Base-by-base conservation (phyloP, 2,888 invertebrate species). In the Smittia aterrima region DNA sequence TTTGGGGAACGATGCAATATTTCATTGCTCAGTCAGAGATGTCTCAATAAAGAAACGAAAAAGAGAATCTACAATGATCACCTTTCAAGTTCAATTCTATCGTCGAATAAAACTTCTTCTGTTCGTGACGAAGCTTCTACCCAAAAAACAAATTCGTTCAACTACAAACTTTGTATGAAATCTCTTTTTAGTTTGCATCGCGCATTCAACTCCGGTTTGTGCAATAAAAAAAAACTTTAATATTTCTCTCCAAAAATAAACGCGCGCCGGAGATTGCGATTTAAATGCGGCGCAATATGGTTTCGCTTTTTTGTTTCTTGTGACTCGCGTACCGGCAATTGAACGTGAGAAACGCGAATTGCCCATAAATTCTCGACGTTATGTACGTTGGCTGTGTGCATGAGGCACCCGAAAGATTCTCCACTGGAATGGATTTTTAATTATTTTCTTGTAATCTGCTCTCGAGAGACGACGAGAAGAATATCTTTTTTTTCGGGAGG, bases 321-420 rank as follows among this genome's bases (percentile, higher is more conserved):
- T 20, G 58, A 22, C 58, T 66, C 66, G 38, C 40, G 20, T 40
- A 40, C 66, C 40, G 62, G 72, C 72, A 72, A 72, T 62, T 62
- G 72, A 58, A 72, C 62, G 72, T 72, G 72, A 72, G 32, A 38
- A 72, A 62, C 72, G 72, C 72, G 62, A 72, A 38, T 72, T 18
- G 40, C 16, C 62, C 72, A 72, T 72, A 72, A 72, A 72, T 72
- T 72, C 54, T 38, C 41, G 22, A 53, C 27, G 70, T 62, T 54
- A 64, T 27, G 64, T 64, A 20, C 27, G 25, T 24, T 64, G n/a
- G n/a, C n/a, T n/a, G n/a, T 64, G 64, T 58, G 58, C 58, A 58
- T 6, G n/a, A 47, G 18, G 18, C 58, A 58, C 16, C 13, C 7
- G 11, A 20, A 64, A 27, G n/a, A 27, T 13, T 64, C 25, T 64